Evolutionary conservation across 2,797 vertebrate species (phyloP).

Genomic region (Crenichthys baileyi): DNA sequence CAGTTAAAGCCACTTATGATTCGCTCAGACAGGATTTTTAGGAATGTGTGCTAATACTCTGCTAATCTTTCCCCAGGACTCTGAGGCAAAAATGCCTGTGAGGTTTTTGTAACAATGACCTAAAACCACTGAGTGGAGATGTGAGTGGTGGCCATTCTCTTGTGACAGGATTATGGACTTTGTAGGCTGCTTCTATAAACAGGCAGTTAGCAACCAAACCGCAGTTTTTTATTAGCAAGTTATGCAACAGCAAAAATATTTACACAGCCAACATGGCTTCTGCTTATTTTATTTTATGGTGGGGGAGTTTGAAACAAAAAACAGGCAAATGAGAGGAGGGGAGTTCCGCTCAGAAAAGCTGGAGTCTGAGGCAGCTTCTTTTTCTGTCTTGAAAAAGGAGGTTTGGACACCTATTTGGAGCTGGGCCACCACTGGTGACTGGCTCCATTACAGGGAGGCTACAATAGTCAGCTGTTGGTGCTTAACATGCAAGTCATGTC

Average conservation of each 20-base stretch:
- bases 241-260: constrained; percentile 40
- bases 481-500: constrained; percentile 75
- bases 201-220: constrained; percentile 39
- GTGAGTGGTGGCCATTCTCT: constrained; percentile 40
- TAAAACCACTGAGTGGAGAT: constrained; percentile 32
- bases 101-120: constrained; percentile 55
- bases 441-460: constrained; percentile 68
- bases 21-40: constrained; percentile 35
- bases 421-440: constrained; percentile 69
- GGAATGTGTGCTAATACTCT: constrained; percentile 46
- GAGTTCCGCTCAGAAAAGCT: constrained; percentile 15
- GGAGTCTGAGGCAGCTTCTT: constrained; percentile 46
- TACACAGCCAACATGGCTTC: constrained; percentile 10
- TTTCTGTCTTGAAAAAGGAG: constrained; percentile 56
- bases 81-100: constrained; percentile 45
- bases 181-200: constrained; percentile 34
- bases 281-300: constrained; percentile 10
- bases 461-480: constrained; percentile 71
- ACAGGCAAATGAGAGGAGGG: constrained; percentile 15
- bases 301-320: constrained; percentile 10
- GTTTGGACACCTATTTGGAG: constrained; percentile 73
- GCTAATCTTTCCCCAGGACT: constrained; percentile 38
- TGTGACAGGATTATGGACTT: constrained; percentile 43
- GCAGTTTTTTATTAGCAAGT: constrained; percentile 35
- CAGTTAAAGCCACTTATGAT: constrained; percentile 31